Base-by-base conservation (phyloP, 2,113 vertebrate genomes). In the Otolemur garnettii region DNA sequence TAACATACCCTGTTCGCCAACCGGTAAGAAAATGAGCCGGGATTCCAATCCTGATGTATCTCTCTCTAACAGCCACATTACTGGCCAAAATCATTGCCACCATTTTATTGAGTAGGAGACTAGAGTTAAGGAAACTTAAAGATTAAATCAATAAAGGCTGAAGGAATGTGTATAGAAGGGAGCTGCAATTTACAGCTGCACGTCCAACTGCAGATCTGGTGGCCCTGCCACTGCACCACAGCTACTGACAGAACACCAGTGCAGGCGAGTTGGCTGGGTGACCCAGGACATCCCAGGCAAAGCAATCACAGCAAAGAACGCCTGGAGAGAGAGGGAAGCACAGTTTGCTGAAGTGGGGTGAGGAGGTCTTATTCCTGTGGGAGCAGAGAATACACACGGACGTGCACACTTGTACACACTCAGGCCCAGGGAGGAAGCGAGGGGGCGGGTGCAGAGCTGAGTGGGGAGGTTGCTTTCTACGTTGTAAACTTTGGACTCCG, bases 371-470 rank as follows among this genome's bases (percentile, higher is more conserved):
- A 15, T 2, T 22, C 11, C 6, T 24, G 62, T 13, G 3, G 62
- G 68, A 77, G 26, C 0, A 85, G 28, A 66, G 14, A n/a, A 30
- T 14, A 7, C 5, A 45, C 11, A 57, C 17, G 57, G 1, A 24
- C 2, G 64, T 35, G 22, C 12, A 35, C 33, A 57, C 53, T 22
- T 50, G 21, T 18, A 55, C 75, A 78, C 75, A n/a, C 22, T 15
- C 24, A 15, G 22, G 12, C 4, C 18, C 0, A 19, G 1, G 35
- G 21, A 62, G 5, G 42, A 4, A 68, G 15, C 12, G 19, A 35
- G 53, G 66, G 7, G 3, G 30, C 11, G 42, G 1, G 9, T 64
- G 24, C 60, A 53, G 78, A 10, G 18, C 50, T 45, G 30, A 53
- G 55, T 53, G 19, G 21, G 19, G 26, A 42, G 4, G 45, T 5